phyloP scores from a whole-genome alignment of 1,140 invertebrate species.

The Notospermus geniculatus region DNA sequence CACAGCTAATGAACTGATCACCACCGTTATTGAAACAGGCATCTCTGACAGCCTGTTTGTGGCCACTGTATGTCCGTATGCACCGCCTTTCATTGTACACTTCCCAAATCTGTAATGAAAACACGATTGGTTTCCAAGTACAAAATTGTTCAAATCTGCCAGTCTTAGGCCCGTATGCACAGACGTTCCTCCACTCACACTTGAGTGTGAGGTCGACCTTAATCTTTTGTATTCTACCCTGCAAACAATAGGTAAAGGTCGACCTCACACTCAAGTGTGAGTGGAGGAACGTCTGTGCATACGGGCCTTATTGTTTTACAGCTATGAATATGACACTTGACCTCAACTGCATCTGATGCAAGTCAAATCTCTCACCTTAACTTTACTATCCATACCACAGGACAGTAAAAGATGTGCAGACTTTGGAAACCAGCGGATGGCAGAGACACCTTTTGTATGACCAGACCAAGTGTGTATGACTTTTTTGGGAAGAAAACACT shows the following conservation, averaged over 20 bases:
- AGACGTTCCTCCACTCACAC: no score
- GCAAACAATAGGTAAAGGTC: no score
- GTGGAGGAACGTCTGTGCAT: no score
- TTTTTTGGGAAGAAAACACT: slow-evolving; percentile 96
- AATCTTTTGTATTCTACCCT: no score
- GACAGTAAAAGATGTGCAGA: slow-evolving; percentile 94
- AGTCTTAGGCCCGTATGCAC: no score
- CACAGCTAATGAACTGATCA: slow-evolving; percentile 88
- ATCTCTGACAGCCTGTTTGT: slow-evolving; percentile 94
- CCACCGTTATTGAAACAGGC: slow-evolving; percentile 95
- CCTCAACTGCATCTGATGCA: no score
- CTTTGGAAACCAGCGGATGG: slow-evolving; percentile 92
- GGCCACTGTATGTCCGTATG: slow-evolving; percentile 94
- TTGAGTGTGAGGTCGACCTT: no score
- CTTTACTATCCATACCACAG: slow-evolving; percentile 93
- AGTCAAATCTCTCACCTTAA: slow-evolving; percentile 67
- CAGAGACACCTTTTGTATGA: slow-evolving; percentile 95
- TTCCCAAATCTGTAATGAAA: slow-evolving; percentile 83
- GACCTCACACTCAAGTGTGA: no score
- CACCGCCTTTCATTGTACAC: slow-evolving; percentile 94
- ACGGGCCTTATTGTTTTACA: no score
- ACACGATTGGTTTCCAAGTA: slow-evolving; percentile 22
- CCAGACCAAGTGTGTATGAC: slow-evolving; percentile 96
- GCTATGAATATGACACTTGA: no score
- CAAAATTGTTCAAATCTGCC: no score